Evolutionary conservation across 2,797 vertebrate species (phyloP).

Genomic region (Chaunax sp.): DNA sequence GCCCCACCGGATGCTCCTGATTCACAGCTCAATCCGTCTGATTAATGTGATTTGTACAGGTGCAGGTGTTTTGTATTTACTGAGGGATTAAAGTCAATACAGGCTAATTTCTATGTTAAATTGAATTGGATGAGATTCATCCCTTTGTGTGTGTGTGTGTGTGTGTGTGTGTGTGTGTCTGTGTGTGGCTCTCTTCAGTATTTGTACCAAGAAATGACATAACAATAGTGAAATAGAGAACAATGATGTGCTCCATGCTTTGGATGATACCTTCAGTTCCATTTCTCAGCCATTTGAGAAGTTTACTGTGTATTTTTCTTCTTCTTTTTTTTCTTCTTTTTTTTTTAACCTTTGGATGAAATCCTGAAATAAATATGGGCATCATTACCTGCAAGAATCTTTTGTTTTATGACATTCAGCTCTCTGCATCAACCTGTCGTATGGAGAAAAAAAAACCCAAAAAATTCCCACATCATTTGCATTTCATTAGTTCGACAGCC

Average conservation of each 20-base stretch:
- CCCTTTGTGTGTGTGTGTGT: not conserved
- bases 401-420: slow-evolving; percentile 23
- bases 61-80: slow-evolving; percentile 34
- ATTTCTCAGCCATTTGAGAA: slow-evolving; percentile 14
- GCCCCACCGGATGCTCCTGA: slow-evolving; percentile 31
- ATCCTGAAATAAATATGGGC: slow-evolving; percentile 1
- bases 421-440: not conserved
- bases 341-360: not conserved
- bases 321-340: slow-evolving; percentile 9
- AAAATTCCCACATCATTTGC: not conserved
- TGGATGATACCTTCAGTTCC: not conserved
- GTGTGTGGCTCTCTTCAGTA: not conserved
- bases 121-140: not conserved
- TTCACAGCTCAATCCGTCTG: slow-evolving; percentile 37
- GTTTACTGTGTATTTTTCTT: not conserved
- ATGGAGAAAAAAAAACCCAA: not conserved
- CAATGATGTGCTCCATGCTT: not conserved
- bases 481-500: slow-evolving; percentile 27
- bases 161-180: not conserved
- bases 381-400: slow-evolving; percentile 16
- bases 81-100: slow-evolving; percentile 35
- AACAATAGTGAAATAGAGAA: not conserved
- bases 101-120: slow-evolving; percentile 21
- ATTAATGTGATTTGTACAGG: slow-evolving; percentile 40
- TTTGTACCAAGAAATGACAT: not conserved